Base-by-base conservation (phyloP, 1,140 invertebrate species). In the Neoseiulus cucumeris region DNA sequence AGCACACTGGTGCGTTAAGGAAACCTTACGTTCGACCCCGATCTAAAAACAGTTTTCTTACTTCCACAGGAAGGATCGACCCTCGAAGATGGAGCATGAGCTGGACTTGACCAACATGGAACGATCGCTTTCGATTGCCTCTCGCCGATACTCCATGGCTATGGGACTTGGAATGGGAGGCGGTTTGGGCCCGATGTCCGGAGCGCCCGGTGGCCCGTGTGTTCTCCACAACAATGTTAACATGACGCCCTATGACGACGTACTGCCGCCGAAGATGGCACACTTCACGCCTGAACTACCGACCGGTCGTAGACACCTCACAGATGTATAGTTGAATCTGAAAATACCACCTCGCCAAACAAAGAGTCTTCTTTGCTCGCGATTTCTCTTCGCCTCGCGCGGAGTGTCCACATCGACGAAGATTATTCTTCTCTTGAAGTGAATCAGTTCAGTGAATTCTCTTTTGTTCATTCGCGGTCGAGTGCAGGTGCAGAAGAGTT, bases 71-170 rank as follows among this genome's bases (percentile, higher is more conserved):
- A 59, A 59, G 22, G 33, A 59, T 33, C 51, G 51, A 33, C 51
- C 51, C 25, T 59, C 51, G 51, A 59, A 59, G 51, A 59, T 59
- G 51, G 51, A 59, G 51, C 51, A 59, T 59, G 51, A 59, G 25
- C 51, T 59, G 51, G 51, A 59, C 51, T 33, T 59, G 51, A 59
- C 25, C 22, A 59, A 25, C 33, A 59, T 59, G 51, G 51, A 59
- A 25, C 51, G 51, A 5, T 59, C 51, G 51, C 22, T 59, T 25
- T 59, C 51, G 51, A 25, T 59, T 12, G 51, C 51, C 51, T 59
- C 51, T 4, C 51, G 51, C 51, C 51, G 51, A 17, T 59, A 59
- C 22, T 59, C 51, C 4, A 59, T 59, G 51, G 51, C 51, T 1
- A 59, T 59, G 51, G 51, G 51, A 25, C 51, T 59, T 9, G 51